These are phyloP conservation scores for Orycteropus afer DNA, from an alignment of 2,113 vertebrate genomes.

Conservation along the genomic window DNA sequence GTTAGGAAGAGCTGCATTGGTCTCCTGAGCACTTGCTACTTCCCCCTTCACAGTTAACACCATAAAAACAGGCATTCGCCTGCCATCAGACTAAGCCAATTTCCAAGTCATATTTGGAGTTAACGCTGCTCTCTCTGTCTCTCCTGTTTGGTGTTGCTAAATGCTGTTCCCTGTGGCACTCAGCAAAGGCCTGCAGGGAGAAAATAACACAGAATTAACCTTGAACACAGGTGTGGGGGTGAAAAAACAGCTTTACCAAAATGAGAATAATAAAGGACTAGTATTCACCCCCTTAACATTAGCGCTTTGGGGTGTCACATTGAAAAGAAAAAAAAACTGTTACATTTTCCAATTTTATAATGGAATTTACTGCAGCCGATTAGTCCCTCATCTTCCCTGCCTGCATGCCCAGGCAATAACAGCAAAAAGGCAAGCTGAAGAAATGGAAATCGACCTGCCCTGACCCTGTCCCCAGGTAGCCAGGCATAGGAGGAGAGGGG, in stretches of 20 bases:
- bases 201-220: conserved; percentile 79
- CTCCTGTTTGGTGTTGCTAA: conserved; percentile 55
- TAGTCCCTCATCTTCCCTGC: conserved; percentile 2
- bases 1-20: background rate
- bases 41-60: conserved; percentile 63
- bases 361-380: background rate
- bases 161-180: conserved; percentile 65
- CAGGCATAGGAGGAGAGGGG: background rate
- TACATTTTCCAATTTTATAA: conserved; percentile 61
- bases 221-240: conserved; percentile 71
- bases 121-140: background rate
- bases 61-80: conserved; percentile 61
- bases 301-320: conserved; percentile 2
- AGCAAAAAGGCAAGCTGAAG: background rate
- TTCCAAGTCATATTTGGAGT: background rate
- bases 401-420: background rate
- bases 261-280: conserved; percentile 57
- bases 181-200: conserved; percentile 61
- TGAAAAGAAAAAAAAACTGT: background rate
- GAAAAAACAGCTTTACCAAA: conserved; percentile 66
- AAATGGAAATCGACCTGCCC: background rate
- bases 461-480: background rate
- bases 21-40: background rate
- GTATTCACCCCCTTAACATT: conserved; percentile 62
- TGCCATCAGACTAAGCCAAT: background rate